phyloP scores from a whole-genome alignment of 2,797 vertebrate genomes.

The Euphonia xanthogaster region DNA sequence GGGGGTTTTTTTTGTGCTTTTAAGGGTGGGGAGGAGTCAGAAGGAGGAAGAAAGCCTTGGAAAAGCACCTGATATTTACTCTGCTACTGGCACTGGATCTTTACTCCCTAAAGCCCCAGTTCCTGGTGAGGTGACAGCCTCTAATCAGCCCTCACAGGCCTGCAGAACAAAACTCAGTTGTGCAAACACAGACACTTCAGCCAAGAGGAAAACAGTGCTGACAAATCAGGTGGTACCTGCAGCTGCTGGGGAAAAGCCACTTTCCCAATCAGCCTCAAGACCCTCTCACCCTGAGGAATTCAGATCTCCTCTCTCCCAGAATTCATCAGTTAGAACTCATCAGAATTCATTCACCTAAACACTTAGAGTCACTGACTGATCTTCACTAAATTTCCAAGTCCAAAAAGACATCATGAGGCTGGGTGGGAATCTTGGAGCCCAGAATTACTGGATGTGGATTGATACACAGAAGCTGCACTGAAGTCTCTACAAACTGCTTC shows the following conservation, averaged over 20 bases:
- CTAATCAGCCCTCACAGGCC: neutral
- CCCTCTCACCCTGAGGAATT: neutral
- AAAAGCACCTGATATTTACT: neutral
- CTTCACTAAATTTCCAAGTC: neutral
- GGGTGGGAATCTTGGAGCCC: neutral
- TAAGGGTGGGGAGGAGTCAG: neutral
- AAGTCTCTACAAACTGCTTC: neutral
- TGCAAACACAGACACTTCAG: neutral
- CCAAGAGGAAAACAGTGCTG: accelerated
- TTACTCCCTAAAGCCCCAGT: neutral
- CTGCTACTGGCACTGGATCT: neutral
- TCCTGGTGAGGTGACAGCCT: neutral
- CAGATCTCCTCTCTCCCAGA: neutral
- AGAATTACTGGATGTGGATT: neutral
- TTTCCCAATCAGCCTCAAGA: neutral
- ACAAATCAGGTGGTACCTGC: neutral
- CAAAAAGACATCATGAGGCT: neutral
- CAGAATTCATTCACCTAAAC: neutral
- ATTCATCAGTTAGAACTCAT: neutral
- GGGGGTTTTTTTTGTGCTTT: neutral
- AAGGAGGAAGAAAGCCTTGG: neutral
- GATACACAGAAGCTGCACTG: neutral
- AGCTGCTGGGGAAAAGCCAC: neutral
- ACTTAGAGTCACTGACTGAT: neutral
- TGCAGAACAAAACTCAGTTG: neutral